phyloP scores from a whole-genome alignment of 2,113 vertebrate species.

The Laticauda colubrina region DNA sequence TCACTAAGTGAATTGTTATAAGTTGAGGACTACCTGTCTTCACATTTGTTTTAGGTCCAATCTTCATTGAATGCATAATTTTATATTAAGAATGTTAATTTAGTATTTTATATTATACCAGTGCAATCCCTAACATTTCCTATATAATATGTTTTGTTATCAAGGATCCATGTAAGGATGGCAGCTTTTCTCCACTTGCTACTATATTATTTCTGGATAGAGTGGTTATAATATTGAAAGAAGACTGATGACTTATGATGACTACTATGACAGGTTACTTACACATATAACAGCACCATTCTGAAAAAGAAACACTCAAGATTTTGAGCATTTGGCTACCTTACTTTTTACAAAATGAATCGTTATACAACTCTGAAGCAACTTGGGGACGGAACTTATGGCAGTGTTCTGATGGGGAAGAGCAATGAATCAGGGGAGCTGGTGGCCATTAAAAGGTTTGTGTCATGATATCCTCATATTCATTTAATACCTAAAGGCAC shows the following conservation, averaged over 20 bases:
- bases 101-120: background rate
- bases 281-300: slow-evolving; percentile 30
- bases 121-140: background rate
- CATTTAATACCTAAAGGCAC: background rate
- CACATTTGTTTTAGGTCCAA: background rate
- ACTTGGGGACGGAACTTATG: slow-evolving; percentile 94
- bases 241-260: slow-evolving; percentile 5
- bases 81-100: background rate
- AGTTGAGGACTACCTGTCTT: background rate
- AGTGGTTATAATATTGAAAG: slow-evolving; percentile 38
- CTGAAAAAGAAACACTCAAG: slow-evolving; percentile 27
- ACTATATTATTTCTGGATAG: slow-evolving; percentile 33
- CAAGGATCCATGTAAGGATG: slow-evolving; percentile 52
- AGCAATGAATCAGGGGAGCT: slow-evolving; percentile 94
- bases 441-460: slow-evolving; percentile 95
- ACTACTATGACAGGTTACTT: slow-evolving; percentile 46
- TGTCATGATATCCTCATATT: background rate
- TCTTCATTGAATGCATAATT: background rate
- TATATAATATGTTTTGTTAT: background rate
- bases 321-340: background rate
- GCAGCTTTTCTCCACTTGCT: slow-evolving; percentile 36
- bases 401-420: slow-evolving; percentile 93
- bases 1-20: background rate
- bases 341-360: slow-evolving; percentile 79
- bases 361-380: slow-evolving; percentile 93